These are phyloP conservation scores for Corynorhinus townsendii DNA, from an alignment of 2,113 vertebrate species.

Conservation along the genomic window DNA sequence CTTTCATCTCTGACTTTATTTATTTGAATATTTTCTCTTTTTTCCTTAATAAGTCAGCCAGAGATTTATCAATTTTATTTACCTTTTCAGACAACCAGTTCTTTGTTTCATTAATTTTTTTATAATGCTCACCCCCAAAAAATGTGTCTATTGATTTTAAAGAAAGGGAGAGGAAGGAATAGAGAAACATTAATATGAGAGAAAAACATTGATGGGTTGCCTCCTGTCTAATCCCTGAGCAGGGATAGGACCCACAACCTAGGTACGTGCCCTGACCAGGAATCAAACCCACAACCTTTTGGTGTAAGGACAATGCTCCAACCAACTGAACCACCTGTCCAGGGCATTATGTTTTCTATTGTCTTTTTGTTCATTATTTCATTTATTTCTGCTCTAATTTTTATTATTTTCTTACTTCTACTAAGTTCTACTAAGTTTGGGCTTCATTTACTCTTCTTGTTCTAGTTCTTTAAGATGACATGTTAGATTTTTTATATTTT, in stretches of 20 bases:
- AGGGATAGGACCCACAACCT: too few species aligned
- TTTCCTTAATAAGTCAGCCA: not conserved
- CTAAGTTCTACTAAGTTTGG: not conserved
- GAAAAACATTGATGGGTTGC: too few species aligned
- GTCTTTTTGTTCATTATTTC: not conserved
- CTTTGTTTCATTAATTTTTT: not conserved
- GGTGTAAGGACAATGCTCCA: too few species aligned
- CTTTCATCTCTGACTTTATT: not conserved
- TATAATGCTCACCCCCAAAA: too few species aligned
- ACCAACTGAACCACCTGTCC: too few species aligned
- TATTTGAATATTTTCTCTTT: not conserved
- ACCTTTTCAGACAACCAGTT: not conserved
- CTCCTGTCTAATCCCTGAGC: too few species aligned
- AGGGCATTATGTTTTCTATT: not conserved
- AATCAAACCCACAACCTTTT: too few species aligned
- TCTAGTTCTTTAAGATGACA: not conserved
- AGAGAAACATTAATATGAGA: too few species aligned
- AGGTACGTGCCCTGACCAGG: too few species aligned
- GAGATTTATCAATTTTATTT: not conserved
- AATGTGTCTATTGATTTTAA: too few species aligned
- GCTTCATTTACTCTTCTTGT: not conserved
- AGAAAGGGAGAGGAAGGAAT: too few species aligned
- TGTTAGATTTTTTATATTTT: not conserved
- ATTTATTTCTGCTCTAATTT: not conserved
- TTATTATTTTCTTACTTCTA: not conserved